Base-by-base conservation (phyloP, 2,113 vertebrate species). In the Nicator chloris region DNA sequence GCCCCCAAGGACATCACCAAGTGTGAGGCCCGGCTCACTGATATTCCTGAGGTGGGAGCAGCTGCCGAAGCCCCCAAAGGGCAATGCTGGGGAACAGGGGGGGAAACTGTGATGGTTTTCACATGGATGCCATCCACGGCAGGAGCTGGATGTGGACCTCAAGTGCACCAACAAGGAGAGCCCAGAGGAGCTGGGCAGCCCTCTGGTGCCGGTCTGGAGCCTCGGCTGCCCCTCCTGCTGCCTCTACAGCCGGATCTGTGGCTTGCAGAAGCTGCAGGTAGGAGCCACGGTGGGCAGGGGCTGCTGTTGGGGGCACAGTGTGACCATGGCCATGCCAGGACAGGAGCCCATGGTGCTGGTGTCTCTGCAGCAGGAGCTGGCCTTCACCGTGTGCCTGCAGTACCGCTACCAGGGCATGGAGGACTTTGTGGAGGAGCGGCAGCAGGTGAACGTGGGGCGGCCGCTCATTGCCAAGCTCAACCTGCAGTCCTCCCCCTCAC, bases 401-500 rank as follows among this genome's bases (percentile, higher is more conserved):
- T 99, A 98, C 95, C 95, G 93, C 39, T 98, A 98, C 86, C 78
- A 53, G 22, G 97, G 97, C 93, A 90, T 99, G 96, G 98, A 98
- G 1, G 98, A 99, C 23, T 98, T 98, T 14, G 83, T 99, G 40
- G 96, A 98, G 90, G 98, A 99, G 95, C 92, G 83, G 69, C 92
- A 92, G 87, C 39, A 4, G 1, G 97, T 99, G 37, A 97, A 88
- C 3, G 97, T 98, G 59, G 98, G 98, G 24, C 98, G 98, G 95
- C 98, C 98, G 2, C 98, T 99, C 86, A 98, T 99, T 2, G 98
- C 98, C 90, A 99, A 98, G 95, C 98, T 99, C 84, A 98, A 98
- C 88, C 98, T 99, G 78, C 90, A 97, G 22, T 56, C 27, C 31
- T 35, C 92, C 65, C 45, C 17, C 47, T 81, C 42, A 2, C 93